Evolutionary conservation across 1,140 invertebrate genomes (phyloP), one percentile per base, ranked within the genome.

Genomic region (Neotoxoptera formosana): DNA sequence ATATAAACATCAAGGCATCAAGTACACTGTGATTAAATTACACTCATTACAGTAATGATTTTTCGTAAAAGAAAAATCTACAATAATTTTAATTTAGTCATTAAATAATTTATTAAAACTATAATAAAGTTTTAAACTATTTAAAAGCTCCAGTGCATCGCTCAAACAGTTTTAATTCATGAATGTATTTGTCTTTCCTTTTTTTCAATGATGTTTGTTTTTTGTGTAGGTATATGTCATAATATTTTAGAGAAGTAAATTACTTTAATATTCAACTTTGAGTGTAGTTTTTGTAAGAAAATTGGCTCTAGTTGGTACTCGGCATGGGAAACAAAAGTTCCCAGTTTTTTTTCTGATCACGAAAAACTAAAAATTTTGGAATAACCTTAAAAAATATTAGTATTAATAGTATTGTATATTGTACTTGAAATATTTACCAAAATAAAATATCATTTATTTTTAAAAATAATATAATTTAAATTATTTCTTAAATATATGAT

Each of bases 31-130:
- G n/a, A 76, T 76, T 41, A 41, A 41, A 41, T n/a, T 17, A 76
- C n/a, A n/a, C n/a, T n/a, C n/a, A 76, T 76, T 76, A 76, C 8
- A 76, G n/a, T 17, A 11, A 67, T n/a, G n/a, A n/a, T 30, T 67
- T 67, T 67, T n/a, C 60, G 3, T 67, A 6, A n/a, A 67, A 67
- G 60, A 67, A 67, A 67, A 67, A n/a, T 17, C 8, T n/a, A n/a
- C 60, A 76, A n/a, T 76, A n/a, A n/a, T 76, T 76, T 76, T n/a
- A 76, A 76, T 76, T n/a, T n/a, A 76, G 60, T n/a, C 30, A 67
- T 67, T 67, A n/a, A 67, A n/a, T 53, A 76, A 17, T 17, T n/a
- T 7, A 17, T n/a, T 17, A 17, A n/a, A 14, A n/a, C 30, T n/a
- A n/a, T 34, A 76, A 76, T n/a, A 30, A 17, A 11, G 30, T 67